These are phyloP conservation scores for Ancistrus triradiatus DNA, from an alignment of 2,113 vertebrate genomes.

Conservation along the genomic window DNA sequence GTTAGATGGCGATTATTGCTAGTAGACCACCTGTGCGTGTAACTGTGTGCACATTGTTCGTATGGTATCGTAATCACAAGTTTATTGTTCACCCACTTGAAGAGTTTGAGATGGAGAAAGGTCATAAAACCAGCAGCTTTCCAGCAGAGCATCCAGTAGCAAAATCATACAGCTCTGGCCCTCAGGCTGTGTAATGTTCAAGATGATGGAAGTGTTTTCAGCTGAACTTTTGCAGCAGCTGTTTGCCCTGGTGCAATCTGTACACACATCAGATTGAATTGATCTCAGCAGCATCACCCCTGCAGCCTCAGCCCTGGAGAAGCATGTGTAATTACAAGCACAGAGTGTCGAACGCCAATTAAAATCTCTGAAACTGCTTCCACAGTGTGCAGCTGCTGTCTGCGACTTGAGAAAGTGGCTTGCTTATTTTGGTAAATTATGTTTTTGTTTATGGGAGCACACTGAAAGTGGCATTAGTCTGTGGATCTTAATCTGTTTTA, in stretches of 20 bases:
- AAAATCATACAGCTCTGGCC: constrained; percentile 26
- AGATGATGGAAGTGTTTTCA: constrained; percentile 58
- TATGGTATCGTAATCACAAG: too few species aligned
- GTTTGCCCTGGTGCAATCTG: constrained; percentile 66
- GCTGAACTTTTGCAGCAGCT: constrained; percentile 65
- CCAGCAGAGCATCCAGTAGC: constrained; percentile 5
- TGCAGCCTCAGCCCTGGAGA: constrained; percentile 47
- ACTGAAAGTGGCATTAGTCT: constrained; percentile 50
- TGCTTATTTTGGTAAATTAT: constrained; percentile 54
- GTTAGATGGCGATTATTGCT: too few species aligned
- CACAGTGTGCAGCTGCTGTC: constrained; percentile 55
- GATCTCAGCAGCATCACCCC: constrained; percentile 52
- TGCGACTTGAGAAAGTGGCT: constrained; percentile 49
- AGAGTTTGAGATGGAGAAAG: too few species aligned
- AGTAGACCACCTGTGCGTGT: too few species aligned
- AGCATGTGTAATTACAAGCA: constrained; percentile 54
- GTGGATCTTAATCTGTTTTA: constrained; percentile 45
- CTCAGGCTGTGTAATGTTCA: constrained; percentile 62
- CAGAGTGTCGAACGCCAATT: constrained; percentile 64
- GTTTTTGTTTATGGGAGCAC: constrained; percentile 56
- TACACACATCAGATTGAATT: constrained; percentile 62
- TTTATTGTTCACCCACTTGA: too few species aligned
- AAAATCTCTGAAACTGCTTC: constrained; percentile 55
- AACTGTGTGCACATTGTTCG: too few species aligned
- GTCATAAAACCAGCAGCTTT: not conserved